A percentile compares a stretch with the other conserved stretches of the same genome.
Conservation (phyloP, 2,797 vertebrate genomes). For the Hybognathus amarus region DNA sequence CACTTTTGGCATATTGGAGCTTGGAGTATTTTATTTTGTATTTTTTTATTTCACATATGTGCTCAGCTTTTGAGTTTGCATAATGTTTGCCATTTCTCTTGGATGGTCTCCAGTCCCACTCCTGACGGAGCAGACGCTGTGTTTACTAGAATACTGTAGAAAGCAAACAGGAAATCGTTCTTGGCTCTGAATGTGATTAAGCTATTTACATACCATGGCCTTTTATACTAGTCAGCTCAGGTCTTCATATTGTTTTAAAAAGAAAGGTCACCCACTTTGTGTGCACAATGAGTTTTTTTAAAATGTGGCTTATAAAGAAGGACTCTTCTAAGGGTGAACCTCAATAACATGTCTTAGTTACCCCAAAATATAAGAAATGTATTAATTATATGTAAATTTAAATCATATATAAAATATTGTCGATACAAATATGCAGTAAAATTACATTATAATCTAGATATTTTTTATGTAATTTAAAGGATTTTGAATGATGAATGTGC, state of each 20-base stretch:
- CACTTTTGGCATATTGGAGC: constrained; percentile 33
- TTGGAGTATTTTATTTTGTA: constrained; percentile 15
- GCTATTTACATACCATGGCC: constrained; percentile 51
- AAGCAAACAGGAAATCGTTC: constrained; percentile 62
- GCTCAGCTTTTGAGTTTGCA: constrained; percentile 42
- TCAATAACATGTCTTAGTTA: background rate
- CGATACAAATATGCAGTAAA: background rate
- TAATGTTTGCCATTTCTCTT: constrained; percentile 50
- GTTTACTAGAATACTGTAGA: constrained; percentile 57
- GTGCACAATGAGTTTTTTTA: background rate
- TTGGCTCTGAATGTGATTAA: constrained; percentile 54
- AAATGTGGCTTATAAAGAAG: background rate
- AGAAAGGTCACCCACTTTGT: constrained; percentile 20
- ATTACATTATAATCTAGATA: background rate
- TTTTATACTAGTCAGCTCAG: constrained; percentile 23
- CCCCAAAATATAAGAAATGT: too few species aligned
- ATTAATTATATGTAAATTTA: too few species aligned
- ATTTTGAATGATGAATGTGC: background rate
- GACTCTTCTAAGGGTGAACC: background rate
- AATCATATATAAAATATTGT: background rate
- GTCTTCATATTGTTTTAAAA: constrained; percentile 29
- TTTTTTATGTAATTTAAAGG: background rate
- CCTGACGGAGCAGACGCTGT: constrained; percentile 40
- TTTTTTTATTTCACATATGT: background rate
- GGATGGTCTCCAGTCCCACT: constrained; percentile 40